phyloP scores from a whole-genome alignment of 2,113 vertebrate genomes.

The Terrapene triunguis region DNA sequence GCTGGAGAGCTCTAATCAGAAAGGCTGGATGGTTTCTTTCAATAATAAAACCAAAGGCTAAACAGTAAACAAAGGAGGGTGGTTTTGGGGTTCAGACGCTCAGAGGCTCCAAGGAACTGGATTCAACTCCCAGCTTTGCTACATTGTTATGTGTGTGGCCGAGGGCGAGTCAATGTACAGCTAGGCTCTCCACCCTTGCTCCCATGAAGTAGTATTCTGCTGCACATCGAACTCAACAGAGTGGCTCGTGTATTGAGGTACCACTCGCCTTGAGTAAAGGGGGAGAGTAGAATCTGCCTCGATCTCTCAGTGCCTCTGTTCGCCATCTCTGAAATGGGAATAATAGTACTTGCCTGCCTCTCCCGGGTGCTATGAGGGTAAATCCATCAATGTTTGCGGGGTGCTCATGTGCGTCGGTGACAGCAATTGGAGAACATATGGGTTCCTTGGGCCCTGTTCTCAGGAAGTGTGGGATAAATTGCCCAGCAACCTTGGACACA shows the following conservation, averaged over 20 bases:
- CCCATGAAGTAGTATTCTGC: too few relatives aligned
- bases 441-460: not conserved
- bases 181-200: too few relatives aligned
- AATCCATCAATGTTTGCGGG: not conserved
- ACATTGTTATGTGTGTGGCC: not conserved
- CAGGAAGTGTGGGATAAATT: not conserved
- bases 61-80: not conserved
- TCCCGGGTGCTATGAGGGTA: not conserved
- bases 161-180: too few relatives aligned
- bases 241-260: not conserved
- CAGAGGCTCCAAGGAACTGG: not conserved
- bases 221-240: too few relatives aligned
- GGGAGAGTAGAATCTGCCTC: too few relatives aligned
- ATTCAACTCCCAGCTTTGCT: not conserved
- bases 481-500: not conserved
- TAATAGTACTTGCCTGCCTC: too few relatives aligned
- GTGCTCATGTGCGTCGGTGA: not conserved
- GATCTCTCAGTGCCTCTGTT: not conserved
- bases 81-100: accelerated
- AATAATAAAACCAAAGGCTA: not conserved
- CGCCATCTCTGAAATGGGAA: not conserved
- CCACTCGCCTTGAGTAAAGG: not conserved
- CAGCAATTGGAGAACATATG: not conserved
- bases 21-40: not conserved
- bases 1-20: not conserved